phyloP scores from a whole-genome alignment of 2,888 invertebrate genomes.

The Patella depressa region DNA sequence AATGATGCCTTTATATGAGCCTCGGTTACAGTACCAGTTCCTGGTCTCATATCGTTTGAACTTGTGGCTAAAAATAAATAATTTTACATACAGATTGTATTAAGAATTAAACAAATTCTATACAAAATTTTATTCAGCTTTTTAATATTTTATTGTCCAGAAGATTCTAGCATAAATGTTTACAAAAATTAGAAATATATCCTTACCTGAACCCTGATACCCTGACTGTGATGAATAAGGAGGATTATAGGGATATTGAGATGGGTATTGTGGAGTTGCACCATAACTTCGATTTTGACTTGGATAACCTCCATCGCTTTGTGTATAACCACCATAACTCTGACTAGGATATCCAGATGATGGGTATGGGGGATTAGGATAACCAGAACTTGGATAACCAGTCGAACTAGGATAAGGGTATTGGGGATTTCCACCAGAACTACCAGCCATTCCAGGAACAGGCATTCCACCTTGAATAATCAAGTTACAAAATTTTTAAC shows the following conservation, averaged over 20 bases:
- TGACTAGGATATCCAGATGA: slow-evolving; percentile 23
- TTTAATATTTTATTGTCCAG: too few species aligned
- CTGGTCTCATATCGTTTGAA: slow-evolving; percentile 22
- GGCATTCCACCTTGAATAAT: slow-evolving; percentile 17
- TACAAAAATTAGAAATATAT: too few species aligned
- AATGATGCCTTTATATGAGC: slow-evolving; percentile 95
- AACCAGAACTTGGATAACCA: not conserved
- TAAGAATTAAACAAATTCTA: too few species aligned
- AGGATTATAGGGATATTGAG: not conserved
- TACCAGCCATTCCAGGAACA: slow-evolving; percentile 23
- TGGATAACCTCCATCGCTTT: not conserved
- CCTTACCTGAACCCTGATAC: too few species aligned
- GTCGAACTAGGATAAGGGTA: slow-evolving; percentile 27
- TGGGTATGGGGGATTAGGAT: slow-evolving; percentile 38
- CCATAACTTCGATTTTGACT: not conserved
- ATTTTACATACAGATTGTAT: not conserved
- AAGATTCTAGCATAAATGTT: too few species aligned
- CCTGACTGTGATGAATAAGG: not conserved
- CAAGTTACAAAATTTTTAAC: not conserved
- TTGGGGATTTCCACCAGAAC: slow-evolving; percentile 35
- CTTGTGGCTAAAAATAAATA: slow-evolving; percentile 5
- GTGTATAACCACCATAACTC: not conserved
- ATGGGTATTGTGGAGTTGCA: not conserved
- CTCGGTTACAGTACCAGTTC: slow-evolving; percentile 75
- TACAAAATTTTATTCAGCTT: too few species aligned